Evolutionary conservation across 2,888 invertebrate species (phyloP), one percentile per base, ranked within the genome.

Genomic region (Megastigmus dorsalis): DNA sequence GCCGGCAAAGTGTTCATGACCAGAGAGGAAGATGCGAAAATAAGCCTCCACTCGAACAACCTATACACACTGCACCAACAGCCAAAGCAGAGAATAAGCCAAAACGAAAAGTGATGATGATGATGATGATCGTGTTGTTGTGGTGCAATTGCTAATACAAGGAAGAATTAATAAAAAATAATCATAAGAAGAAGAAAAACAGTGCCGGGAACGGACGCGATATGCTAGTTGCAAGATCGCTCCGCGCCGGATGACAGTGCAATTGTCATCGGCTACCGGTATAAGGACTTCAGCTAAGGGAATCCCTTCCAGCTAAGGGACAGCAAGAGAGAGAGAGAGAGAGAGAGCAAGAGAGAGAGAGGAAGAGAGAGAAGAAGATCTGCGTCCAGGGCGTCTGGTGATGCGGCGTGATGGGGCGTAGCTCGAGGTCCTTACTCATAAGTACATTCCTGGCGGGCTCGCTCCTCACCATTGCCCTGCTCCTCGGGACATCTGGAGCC

Each of bases 391-490:
- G 78, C 23, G n/a, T 13, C 52, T 54, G 59, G 59, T 67, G 66
- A 73, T 68, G 68, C 68, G 28, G 59, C 84, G 85, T 83, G 83
- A 85, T 85, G 85, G 85, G 85, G 82, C 81, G 81, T 84, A 82
- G 82, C 81, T 82, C 83, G 80, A 80, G 82, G 79, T 81, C 81
- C 78, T 83, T 82, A 78, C 81, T 83, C 79, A 78, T 82, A 78
- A 80, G 80, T 81, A 80, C 83, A 80, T 81, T 81, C 80, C 81
- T 84, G 78, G 83, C 80, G 82, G 84, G 79, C 78, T 81, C 80
- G 82, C 82, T 85, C 79, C 76, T 85, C 68, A 75, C 79, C 73
- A 76, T 82, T 76, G 72, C 60, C 26, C 74, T 83, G 66, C 69
- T 83, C 74, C 70, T 80, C 77, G 82, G 82, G 67, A 74, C 81